Percentiles rank a stretch among this genome's conserved stretches.
phyloP scores from a whole-genome alignment of 2,888 invertebrate species.

The Nowickia ferox region DNA sequence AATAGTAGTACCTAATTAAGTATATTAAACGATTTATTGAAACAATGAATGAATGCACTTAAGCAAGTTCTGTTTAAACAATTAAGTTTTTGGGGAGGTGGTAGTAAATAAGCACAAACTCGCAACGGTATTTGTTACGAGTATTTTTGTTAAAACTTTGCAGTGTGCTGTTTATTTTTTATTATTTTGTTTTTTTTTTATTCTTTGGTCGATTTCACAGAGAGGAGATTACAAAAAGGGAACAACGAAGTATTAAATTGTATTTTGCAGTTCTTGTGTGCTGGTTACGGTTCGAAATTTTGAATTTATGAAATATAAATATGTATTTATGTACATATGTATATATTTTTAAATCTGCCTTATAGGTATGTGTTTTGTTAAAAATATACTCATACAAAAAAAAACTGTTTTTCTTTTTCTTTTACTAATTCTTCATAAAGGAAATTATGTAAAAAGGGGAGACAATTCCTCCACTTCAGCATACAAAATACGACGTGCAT shows the following conservation, averaged over 20 bases:
- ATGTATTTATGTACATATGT: neutral
- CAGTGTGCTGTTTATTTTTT: slow-evolving; percentile 56
- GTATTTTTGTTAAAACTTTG: slow-evolving; percentile 62
- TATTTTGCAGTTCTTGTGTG: slow-evolving; percentile 48
- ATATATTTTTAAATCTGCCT: slow-evolving; percentile 55
- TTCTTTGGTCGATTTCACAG: slow-evolving; percentile 33
- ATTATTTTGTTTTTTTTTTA: slow-evolving; percentile 46
- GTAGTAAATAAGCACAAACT: slow-evolving; percentile 49
- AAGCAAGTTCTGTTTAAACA: slow-evolving; percentile 40
- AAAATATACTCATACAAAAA: slow-evolving; percentile 18
- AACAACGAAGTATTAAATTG: slow-evolving; percentile 25
- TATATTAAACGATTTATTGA: neutral
- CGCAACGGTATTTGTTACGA: slow-evolving; percentile 43
- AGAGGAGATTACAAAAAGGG: slow-evolving; percentile 22
- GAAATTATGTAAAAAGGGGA: slow-evolving; percentile 54
- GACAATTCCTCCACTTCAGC: slow-evolving; percentile 57
- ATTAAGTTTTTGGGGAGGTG: slow-evolving; percentile 48
- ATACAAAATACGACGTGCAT: slow-evolving; percentile 64
- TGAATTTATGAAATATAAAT: slow-evolving; percentile 58
- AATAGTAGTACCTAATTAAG: too few species aligned
- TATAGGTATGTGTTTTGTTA: slow-evolving; percentile 15
- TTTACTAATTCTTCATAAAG: slow-evolving; percentile 56
- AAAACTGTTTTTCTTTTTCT: slow-evolving; percentile 46
- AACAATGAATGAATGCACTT: slow-evolving; percentile 27
- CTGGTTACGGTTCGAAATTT: slow-evolving; percentile 59